Evolutionary conservation across 2,113 vertebrate species (phyloP).

Genomic region (Labrus mixtus): DNA sequence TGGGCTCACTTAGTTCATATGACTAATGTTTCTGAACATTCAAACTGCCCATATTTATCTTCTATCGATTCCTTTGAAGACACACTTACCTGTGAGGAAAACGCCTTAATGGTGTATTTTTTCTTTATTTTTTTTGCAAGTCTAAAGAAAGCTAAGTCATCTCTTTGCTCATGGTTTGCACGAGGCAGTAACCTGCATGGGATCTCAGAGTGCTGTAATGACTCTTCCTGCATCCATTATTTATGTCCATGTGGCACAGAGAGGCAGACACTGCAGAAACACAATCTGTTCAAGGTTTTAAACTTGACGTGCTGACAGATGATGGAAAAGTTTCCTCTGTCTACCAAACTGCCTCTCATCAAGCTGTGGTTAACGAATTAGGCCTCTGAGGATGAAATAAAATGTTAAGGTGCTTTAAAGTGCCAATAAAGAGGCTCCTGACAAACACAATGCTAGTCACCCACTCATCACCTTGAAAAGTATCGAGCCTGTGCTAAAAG

Average conservation of each 20-base stretch:
- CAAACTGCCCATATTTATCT: background rate
- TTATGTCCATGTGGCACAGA: conserved; percentile 39
- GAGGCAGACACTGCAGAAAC: conserved; percentile 29
- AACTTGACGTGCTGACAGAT: conserved; percentile 1
- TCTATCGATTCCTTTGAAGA: background rate
- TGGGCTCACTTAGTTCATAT: no score
- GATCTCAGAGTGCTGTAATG: conserved; percentile 26
- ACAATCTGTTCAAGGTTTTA: conserved; percentile 38
- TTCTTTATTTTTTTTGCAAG: background rate
- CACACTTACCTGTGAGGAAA: background rate
- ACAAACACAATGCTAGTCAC: background rate
- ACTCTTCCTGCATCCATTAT: conserved; percentile 56
- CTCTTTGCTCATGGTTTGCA: background rate
- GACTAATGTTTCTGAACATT: background rate
- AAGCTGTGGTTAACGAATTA: conserved; percentile 22
- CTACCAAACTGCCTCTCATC: background rate
- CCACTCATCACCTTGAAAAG: background rate
- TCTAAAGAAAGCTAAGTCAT: background rate
- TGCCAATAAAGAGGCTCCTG: background rate
- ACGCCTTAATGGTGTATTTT: background rate
- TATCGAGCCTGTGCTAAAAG: background rate
- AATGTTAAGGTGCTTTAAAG: background rate
- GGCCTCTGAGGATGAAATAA: background rate
- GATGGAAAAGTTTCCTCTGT: conserved; percentile 12
- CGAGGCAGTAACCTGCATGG: conserved; percentile 28